Conservation (phyloP, 64 coral and sea anemone genomes). For the Porites lutea region DNA sequence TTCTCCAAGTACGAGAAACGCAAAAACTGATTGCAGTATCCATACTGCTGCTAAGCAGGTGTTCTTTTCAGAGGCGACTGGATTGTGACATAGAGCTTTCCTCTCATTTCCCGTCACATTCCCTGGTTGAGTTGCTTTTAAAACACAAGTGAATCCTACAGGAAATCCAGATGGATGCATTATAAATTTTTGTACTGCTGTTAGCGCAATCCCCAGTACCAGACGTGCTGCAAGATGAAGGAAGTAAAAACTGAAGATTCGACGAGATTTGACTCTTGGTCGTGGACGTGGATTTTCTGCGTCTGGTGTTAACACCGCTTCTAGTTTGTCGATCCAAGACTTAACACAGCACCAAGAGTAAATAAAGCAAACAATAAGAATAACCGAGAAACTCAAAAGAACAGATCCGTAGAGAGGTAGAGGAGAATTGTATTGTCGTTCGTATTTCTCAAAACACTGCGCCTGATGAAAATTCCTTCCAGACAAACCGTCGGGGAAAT, state of each 20-base stretch:
- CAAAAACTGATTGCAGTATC: constrained; percentile 3
- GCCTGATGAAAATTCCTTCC: constrained; percentile 8
- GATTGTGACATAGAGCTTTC: not conserved
- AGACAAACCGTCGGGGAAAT: not conserved
- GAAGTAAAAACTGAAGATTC: constrained; percentile 39
- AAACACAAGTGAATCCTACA: constrained; percentile 10
- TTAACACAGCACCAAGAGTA: constrained; percentile 48
- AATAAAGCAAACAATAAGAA: constrained; percentile 21
- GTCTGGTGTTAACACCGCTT: not conserved
- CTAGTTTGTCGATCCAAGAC: constrained; percentile 30
- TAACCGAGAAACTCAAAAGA: not conserved
- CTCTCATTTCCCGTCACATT: not conserved
- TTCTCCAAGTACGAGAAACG: constrained; percentile 16
- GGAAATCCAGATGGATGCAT: constrained; percentile 47
- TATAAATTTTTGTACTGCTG: not conserved
- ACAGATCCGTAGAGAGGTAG: constrained; percentile 29
- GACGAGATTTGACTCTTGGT: constrained; percentile 29
- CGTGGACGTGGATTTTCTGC: constrained; percentile 44
- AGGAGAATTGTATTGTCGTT: constrained; percentile 44
- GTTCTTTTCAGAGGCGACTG: constrained; percentile 15
- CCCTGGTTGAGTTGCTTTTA: not conserved
- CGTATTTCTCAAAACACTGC: constrained; percentile 54
- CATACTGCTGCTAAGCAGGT: not conserved
- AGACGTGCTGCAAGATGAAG: constrained; percentile 39
- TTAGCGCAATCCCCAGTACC: constrained; percentile 4